Evolutionary conservation across 2,797 vertebrate species (phyloP), one percentile per base, ranked within the genome.

Genomic region (Eulemur coronatus): DNA sequence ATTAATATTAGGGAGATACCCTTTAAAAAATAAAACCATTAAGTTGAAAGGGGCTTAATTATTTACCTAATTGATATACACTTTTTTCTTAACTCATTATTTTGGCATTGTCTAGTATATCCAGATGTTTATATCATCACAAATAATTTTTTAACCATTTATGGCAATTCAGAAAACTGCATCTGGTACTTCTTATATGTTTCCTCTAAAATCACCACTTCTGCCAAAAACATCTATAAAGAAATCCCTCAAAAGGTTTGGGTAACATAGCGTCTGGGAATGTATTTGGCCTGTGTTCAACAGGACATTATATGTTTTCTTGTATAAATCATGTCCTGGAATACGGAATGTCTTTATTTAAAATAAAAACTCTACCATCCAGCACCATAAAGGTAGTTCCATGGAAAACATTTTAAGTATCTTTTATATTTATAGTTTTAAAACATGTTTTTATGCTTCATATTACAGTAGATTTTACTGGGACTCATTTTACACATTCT

Each of bases 251-350:
- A 98, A 98, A 98, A 98, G 97, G 94, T 97, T 57, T 98, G 98
- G 98, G 98, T 96, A 99, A 98, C 97, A 98, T 98, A 98, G 97
- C 98, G 98, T 99, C 99, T 99, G 98, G 98, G 98, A 99, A 99
- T 99, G 98, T 97, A 97, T 98, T 87, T 98, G 98, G 99, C 98
- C 46, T 65, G 52, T 91, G 95, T 98, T 98, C 98, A 99, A 81
- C 63, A 98, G 43, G 97, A 98, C 96, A 97, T 98, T 98, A 89
- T 97, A 98, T 97, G 97, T 98, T 98, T 98, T 98, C 98, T 97
- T 98, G 97, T 98, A 92, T 97, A 98, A 98, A 98, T 90, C 98
- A 96, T 82, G 43, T 97, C 78, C 95, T 97, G 95, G 94, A 98
- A 98, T 97, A 97, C 0, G 0, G 93, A 98, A 89, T 59, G 82